A percentile compares a stretch with the other conserved stretches of the same genome.
Conservation (phyloP, 2,797 vertebrate genomes). For the Taeniopygia guttata region DNA sequence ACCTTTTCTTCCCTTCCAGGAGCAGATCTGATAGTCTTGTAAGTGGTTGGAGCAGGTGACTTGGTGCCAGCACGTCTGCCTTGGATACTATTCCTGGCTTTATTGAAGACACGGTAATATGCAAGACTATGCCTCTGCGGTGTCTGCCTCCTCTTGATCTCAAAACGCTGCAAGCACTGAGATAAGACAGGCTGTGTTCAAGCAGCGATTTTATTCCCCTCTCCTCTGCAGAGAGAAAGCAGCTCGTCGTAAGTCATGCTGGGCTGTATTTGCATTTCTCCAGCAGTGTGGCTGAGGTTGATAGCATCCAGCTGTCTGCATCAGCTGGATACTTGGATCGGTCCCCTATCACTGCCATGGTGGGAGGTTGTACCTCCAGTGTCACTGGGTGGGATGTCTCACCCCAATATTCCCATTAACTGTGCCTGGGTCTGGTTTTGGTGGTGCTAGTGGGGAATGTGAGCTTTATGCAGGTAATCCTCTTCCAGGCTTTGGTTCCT, state of each 20-base stretch:
- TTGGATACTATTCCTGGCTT: constrained; percentile 35
- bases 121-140: not conserved
- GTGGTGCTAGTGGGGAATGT: rapidly evolving
- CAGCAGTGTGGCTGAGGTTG: not conserved
- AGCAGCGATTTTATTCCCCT: not conserved
- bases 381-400: rapidly evolving
- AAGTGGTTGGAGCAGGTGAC: constrained; percentile 28
- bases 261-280: not conserved
- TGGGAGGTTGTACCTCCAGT: not conserved
- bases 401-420: rapidly evolving
- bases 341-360: rapidly evolving
- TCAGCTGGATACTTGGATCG: not conserved
- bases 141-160: constrained; percentile 18
- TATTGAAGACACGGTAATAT: not conserved
- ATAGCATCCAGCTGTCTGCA: not conserved
- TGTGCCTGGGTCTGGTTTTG: not conserved
- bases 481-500: not conserved
- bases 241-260: not conserved
- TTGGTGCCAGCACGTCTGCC: constrained; percentile 7
- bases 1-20: not conserved
- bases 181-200: not conserved
- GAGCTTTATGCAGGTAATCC: not conserved
- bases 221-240: not conserved
- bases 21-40: not conserved
- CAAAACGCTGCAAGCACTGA: not conserved